Conservation (phyloP, 2,797 vertebrate species). For the Platyrinchus mystaceus region DNA sequence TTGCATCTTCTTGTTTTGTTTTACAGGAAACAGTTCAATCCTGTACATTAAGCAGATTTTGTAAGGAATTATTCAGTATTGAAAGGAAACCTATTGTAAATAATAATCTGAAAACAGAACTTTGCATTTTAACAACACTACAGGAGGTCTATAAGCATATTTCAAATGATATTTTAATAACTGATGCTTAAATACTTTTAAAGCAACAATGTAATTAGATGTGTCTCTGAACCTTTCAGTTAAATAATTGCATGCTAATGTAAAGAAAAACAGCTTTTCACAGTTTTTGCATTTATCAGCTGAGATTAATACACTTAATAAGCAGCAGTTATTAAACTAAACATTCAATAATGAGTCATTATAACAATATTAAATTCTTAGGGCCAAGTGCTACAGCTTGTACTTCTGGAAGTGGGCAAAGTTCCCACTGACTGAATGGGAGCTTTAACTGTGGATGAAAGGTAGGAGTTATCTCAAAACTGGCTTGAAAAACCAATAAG, state of each 20-base stretch:
- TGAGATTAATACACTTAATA: constrained; percentile 48
- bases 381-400: constrained; percentile 23
- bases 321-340: constrained; percentile 43
- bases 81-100: neutral
- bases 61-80: neutral
- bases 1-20: neutral
- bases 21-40: neutral
- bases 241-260: constrained; percentile 21
- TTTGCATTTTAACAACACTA: neutral
- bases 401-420: neutral
- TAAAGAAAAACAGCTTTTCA: constrained; percentile 35
- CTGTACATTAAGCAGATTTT: constrained; percentile 23
- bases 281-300: constrained; percentile 27
- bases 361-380: constrained; percentile 15
- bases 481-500: neutral
- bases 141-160: constrained; percentile 30
- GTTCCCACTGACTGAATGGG: neutral
- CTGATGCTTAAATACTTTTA: constrained; percentile 35
- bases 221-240: constrained; percentile 29
- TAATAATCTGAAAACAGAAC: constrained; percentile 20
- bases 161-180: constrained; percentile 55
- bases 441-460: neutral
- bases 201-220: constrained; percentile 33
- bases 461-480: neutral
- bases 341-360: constrained; percentile 45